Evolutionary conservation across 2,888 invertebrate species (phyloP).

Genomic region (Hoplodrina ambigua): DNA sequence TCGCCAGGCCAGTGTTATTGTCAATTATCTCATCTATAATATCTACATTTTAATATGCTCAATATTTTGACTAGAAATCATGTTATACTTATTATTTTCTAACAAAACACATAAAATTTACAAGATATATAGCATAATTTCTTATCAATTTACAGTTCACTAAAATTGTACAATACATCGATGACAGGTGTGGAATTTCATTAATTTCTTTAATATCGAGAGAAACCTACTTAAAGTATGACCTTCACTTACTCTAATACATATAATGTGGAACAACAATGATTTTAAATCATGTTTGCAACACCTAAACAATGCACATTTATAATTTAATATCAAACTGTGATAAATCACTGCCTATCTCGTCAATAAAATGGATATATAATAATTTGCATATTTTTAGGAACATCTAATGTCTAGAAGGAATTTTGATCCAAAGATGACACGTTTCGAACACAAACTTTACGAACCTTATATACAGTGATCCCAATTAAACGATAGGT

Average conservation of each 20-base stretch:
- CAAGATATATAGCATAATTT: slow-evolving; percentile 88
- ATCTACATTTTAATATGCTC: slow-evolving; percentile 89
- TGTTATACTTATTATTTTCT: slow-evolving; percentile 88
- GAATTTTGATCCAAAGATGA: slow-evolving; percentile 69
- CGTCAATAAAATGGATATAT: slow-evolving; percentile 66
- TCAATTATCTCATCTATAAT: slow-evolving; percentile 88
- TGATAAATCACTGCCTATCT: slow-evolving; percentile 66
- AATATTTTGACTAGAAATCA: slow-evolving; percentile 91
- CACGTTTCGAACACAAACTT: slow-evolving; percentile 67
- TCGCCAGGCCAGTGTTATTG: slow-evolving; percentile 89
- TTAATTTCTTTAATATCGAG: slow-evolving; percentile 71
- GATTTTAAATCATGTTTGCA: slow-evolving; percentile 79
- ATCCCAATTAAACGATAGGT: slow-evolving; percentile 69
- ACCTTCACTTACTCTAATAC: slow-evolving; percentile 72
- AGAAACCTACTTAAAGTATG: slow-evolving; percentile 74
- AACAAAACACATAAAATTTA: slow-evolving; percentile 89
- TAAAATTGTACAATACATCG: slow-evolving; percentile 89
- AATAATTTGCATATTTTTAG: slow-evolving; percentile 70
- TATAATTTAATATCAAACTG: slow-evolving; percentile 66
- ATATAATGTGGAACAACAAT: slow-evolving; percentile 74
- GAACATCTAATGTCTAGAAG: slow-evolving; percentile 75
- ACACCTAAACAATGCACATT: slow-evolving; percentile 68
- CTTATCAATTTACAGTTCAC: slow-evolving; percentile 87
- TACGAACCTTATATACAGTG: slow-evolving; percentile 69
- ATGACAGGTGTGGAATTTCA: slow-evolving; percentile 80